Evolutionary conservation across 2,888 invertebrate genomes (phyloP).

Genomic region (Diadromus collaris): DNA sequence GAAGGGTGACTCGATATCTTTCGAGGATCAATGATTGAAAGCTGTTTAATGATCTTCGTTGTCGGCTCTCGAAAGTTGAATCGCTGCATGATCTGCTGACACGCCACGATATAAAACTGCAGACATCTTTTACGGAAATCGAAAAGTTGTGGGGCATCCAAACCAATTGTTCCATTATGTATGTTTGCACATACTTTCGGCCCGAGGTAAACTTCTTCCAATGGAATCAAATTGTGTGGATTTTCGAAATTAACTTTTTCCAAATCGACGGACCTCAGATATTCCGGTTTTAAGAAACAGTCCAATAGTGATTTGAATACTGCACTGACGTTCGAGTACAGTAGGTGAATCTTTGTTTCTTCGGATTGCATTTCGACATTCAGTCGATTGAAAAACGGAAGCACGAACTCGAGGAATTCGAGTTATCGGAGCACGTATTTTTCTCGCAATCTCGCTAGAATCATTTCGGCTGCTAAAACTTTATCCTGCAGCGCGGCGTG

Average conservation of each 20-base stretch:
- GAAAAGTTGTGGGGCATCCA: slow-evolving; percentile 12
- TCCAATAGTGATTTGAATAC: slow-evolving; percentile 36
- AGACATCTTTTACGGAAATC: slow-evolving; percentile 31
- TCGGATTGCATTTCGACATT: slow-evolving; percentile 49
- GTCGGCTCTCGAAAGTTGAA: slow-evolving; percentile 33
- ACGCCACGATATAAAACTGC: slow-evolving; percentile 36
- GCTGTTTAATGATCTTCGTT: slow-evolving; percentile 29
- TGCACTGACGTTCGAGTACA: slow-evolving; percentile 12
- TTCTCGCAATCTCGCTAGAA: slow-evolving; percentile 30
- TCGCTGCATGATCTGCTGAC: slow-evolving; percentile 31
- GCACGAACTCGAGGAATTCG: slow-evolving; percentile 32
- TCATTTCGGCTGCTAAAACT: slow-evolving; percentile 44
- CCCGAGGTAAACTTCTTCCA: slow-evolving; percentile 33
- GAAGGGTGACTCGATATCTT: neutral
- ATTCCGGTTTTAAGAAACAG: slow-evolving; percentile 42
- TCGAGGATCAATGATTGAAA: slow-evolving; percentile 17
- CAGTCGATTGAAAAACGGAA: slow-evolving; percentile 38
- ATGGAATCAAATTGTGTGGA: slow-evolving; percentile 25
- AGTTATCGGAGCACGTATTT: slow-evolving; percentile 16
- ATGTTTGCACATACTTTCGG: slow-evolving; percentile 16
- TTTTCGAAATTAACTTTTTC: slow-evolving; percentile 31
- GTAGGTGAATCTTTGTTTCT: slow-evolving; percentile 40
- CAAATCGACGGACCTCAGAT: slow-evolving; percentile 12
- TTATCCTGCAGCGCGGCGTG: slow-evolving; percentile 32
- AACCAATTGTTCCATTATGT: slow-evolving; percentile 7